A percentile compares a stretch with the other conserved stretches of the same genome.
phyloP scores from a whole-genome alignment of 2,888 invertebrate genomes.

The Plagodis dolabraria region DNA sequence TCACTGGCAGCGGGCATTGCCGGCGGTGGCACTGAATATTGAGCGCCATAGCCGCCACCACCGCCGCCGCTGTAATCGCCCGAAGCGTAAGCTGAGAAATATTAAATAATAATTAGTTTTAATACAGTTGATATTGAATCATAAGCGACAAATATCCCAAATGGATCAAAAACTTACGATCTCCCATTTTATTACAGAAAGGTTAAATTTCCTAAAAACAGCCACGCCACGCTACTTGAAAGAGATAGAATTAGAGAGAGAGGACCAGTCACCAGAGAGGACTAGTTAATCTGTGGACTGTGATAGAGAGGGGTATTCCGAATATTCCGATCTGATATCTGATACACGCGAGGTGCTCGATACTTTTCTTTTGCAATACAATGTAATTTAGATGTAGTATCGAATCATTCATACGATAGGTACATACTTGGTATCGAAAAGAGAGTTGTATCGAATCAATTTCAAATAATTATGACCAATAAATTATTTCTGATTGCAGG shows the following conservation, averaged over 20 bases:
- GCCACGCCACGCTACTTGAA: constrained; percentile 41
- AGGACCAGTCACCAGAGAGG: too few species aligned
- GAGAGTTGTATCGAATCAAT: too few species aligned
- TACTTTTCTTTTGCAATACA: too few species aligned
- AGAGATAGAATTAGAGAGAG: neutral
- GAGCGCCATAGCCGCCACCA: constrained; percentile 68
- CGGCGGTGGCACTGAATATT: constrained; percentile 79
- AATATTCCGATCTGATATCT: too few species aligned
- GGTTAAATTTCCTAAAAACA: constrained; percentile 6
- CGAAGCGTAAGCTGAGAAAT: constrained; percentile 60
- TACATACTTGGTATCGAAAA: too few species aligned
- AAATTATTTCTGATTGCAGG: too few species aligned
- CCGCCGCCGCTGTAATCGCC: constrained; percentile 72
- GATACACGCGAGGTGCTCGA: too few species aligned
- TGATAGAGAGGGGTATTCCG: neutral
- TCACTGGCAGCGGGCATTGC: constrained; percentile 69
- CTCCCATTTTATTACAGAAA: constrained; percentile 43
- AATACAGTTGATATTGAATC: neutral
- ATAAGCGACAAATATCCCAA: neutral
- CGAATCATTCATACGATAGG: too few species aligned
- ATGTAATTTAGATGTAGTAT: too few species aligned
- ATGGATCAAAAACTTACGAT: constrained; percentile 50
- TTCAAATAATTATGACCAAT: too few species aligned
- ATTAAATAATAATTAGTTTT: neutral
- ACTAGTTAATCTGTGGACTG: too few species aligned